Evolutionary conservation across 2,797 vertebrate genomes (phyloP).

Genomic region (Crypturellus tataupa): DNA sequence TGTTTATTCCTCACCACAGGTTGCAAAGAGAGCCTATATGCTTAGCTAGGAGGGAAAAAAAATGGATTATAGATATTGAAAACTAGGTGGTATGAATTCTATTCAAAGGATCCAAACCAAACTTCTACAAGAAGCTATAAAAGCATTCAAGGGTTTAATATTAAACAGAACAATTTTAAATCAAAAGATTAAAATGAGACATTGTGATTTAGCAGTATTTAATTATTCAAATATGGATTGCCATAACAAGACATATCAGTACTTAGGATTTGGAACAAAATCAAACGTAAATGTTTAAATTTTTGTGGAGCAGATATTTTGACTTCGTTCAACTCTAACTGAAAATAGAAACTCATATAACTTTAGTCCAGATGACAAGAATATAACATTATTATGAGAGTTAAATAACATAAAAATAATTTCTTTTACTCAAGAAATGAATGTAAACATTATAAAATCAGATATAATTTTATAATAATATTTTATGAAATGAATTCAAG

Average conservation of each 20-base stretch:
- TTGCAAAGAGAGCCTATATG: background rate
- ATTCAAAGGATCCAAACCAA: background rate
- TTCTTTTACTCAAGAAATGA: constrained; percentile 11
- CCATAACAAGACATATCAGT: background rate
- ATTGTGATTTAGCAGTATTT: background rate
- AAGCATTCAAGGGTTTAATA: background rate
- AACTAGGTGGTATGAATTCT: background rate
- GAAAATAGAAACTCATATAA: background rate
- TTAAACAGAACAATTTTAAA: background rate
- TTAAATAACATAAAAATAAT: background rate
- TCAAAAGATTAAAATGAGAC: background rate
- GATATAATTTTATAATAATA: background rate
- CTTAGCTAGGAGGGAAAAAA: background rate
- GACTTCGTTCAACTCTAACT: background rate
- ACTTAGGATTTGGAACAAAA: background rate
- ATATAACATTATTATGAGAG: background rate
- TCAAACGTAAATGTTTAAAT: background rate
- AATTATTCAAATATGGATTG: background rate
- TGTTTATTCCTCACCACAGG: background rate
- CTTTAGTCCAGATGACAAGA: background rate
- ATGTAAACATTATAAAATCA: background rate
- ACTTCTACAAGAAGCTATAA: background rate
- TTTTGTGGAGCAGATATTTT: background rate
- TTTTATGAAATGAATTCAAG: background rate
- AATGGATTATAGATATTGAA: background rate